Evolutionary conservation across 2,888 invertebrate species (phyloP).

Genomic region (Microctonus brassicae): DNA sequence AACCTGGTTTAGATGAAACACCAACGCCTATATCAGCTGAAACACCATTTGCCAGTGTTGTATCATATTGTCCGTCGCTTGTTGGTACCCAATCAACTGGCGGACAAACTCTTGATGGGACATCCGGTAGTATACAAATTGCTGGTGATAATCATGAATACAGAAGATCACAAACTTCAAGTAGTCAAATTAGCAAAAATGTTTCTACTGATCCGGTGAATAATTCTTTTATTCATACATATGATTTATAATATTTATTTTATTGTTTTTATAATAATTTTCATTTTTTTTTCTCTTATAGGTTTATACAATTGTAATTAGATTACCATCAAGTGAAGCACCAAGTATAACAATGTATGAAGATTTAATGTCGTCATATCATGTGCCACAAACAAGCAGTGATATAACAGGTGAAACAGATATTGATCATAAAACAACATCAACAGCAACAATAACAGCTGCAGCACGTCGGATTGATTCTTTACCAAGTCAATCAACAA

Average conservation of each 20-base stretch:
- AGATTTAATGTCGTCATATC: conserved; percentile 70
- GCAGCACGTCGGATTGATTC: conserved; percentile 15
- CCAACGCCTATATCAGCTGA: conserved; percentile 85
- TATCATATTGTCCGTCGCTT: conserved; percentile 87
- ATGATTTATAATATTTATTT: neutral
- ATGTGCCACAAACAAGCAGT: conserved; percentile 42
- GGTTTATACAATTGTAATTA: conserved; percentile 94
- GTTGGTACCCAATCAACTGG: conserved; percentile 77
- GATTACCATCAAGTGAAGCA: conserved; percentile 78
- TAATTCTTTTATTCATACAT: neutral
- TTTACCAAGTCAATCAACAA: conserved; percentile 69
- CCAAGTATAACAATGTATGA: conserved; percentile 92
- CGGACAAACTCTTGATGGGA: conserved; percentile 47
- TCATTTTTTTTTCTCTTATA: conserved; percentile 50
- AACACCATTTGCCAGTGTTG: conserved; percentile 88
- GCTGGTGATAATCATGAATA: conserved; percentile 70
- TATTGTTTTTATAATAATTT: neutral
- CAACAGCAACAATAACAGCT: conserved; percentile 70
- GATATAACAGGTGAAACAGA: neutral
- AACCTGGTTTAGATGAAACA: conserved; percentile 76
- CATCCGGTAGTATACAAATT: conserved; percentile 59
- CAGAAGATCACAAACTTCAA: conserved; percentile 44
- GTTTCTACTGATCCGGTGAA: conserved; percentile 59
- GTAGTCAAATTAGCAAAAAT: conserved; percentile 60
- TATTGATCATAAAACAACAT: conserved; percentile 63